These are phyloP conservation scores for Dicaeum eximium DNA, from an alignment of 2,113 vertebrate genomes.

Conservation along the genomic window DNA sequence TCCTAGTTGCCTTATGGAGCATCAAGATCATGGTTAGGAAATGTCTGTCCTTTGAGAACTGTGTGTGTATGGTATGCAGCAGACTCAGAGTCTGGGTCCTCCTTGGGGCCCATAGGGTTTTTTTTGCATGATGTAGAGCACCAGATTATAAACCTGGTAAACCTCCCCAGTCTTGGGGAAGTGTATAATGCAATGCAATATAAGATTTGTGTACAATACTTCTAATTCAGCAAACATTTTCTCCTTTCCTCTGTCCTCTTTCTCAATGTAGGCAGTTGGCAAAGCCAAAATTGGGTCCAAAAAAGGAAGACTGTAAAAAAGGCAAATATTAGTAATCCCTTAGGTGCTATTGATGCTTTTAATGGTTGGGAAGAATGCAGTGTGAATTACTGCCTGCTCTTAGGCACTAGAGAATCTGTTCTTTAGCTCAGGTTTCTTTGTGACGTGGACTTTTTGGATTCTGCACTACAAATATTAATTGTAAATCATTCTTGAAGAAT, in stretches of 20 bases:
- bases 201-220: not conserved
- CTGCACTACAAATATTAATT: not conserved
- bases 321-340: conserved; percentile 13
- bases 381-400: not conserved
- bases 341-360: not conserved
- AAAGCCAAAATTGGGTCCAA: conserved; percentile 51
- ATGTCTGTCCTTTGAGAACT: not conserved
- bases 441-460: not conserved
- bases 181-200: not conserved
- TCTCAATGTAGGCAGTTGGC: conserved; percentile 56
- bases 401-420: not conserved
- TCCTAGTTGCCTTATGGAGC: not conserved
- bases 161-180: not conserved
- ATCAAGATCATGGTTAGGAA: not conserved
- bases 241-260: not conserved
- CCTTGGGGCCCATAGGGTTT: not conserved
- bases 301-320: conserved; percentile 59
- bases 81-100: not conserved
- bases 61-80: fast-evolving
- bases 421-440: not conserved
- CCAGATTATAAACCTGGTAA: not conserved
- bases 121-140: not conserved
- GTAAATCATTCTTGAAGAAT: not conserved
- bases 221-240: not conserved
- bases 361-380: not conserved